phyloP scores from a whole-genome alignment of 2,888 invertebrate species.

The Drosophila kuntzei region DNA sequence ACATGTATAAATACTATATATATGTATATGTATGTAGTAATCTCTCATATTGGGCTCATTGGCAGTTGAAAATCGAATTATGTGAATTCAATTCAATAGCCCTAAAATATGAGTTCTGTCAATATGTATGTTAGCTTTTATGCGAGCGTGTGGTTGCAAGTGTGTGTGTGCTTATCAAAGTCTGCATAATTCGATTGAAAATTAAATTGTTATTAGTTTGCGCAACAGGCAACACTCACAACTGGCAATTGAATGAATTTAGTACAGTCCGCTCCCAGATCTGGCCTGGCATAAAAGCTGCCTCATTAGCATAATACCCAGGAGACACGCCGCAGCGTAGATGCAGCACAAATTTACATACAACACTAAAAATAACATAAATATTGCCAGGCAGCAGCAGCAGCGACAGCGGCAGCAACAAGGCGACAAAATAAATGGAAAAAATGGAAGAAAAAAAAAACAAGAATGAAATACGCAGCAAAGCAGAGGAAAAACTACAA shows the following conservation, averaged over 20 bases:
- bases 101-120: constrained; percentile 26
- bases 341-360: constrained; percentile 67
- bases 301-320: constrained; percentile 67
- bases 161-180: constrained; percentile 46
- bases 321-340: constrained; percentile 25
- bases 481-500: constrained; percentile 59
- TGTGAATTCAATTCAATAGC: constrained; percentile 59
- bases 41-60: constrained; percentile 34
- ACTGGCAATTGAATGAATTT: constrained; percentile 34
- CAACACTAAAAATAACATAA: constrained; percentile 72
- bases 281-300: constrained; percentile 64
- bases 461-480: constrained; percentile 19
- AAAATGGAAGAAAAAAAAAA: constrained; percentile 23
- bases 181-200: constrained; percentile 73
- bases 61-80: constrained; percentile 58
- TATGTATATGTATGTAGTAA: constrained; percentile 7
- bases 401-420: constrained; percentile 26
- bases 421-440: constrained; percentile 57
- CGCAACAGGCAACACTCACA: constrained; percentile 51
- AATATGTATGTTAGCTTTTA: neutral
- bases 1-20: too few species aligned
- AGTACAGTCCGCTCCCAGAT: constrained; percentile 52
- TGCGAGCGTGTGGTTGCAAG: constrained; percentile 21
- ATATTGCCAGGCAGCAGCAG: constrained; percentile 48
- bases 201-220: constrained; percentile 79